These are phyloP conservation scores for Lathronympha strigana DNA, from an alignment of 2,888 invertebrate genomes.

Conservation along the genomic window DNA sequence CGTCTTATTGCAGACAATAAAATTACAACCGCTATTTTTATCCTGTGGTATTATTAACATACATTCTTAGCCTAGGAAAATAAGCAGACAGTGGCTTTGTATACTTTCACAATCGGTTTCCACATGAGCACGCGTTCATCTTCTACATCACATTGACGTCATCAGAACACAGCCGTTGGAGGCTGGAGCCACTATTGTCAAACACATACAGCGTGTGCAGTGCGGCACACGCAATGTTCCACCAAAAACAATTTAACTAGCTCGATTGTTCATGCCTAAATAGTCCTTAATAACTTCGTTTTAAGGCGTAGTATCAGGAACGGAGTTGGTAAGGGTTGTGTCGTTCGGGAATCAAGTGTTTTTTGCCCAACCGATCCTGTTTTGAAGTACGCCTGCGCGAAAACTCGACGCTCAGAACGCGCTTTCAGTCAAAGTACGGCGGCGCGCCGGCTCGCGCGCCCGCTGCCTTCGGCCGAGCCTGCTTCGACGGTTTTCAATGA, in stretches of 20 bases:
- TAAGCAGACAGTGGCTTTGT: constrained; percentile 16
- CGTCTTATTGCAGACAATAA: constrained; percentile 1
- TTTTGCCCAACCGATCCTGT: constrained; percentile 77
- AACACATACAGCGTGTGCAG: constrained; percentile 83
- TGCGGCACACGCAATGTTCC: constrained; percentile 80
- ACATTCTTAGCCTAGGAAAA: neutral
- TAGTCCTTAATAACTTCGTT: neutral
- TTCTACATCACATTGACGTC: constrained; percentile 73
- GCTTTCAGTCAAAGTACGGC: constrained; percentile 75
- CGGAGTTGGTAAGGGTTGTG: constrained; percentile 47
- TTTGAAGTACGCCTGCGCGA: constrained; percentile 74
- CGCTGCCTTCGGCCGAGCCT: constrained; percentile 78
- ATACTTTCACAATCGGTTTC: constrained; percentile 54
- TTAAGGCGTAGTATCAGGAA: constrained; percentile 46
- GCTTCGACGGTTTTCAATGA: constrained; percentile 60
- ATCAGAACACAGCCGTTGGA: constrained; percentile 73
- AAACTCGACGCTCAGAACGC: constrained; percentile 59
- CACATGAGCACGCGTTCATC: constrained; percentile 58
- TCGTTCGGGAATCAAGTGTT: constrained; percentile 48
- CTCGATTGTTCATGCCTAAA: constrained; percentile 33
- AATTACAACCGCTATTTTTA: constrained; percentile 8
- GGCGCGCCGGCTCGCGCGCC: constrained; percentile 84
- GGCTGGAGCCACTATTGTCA: constrained; percentile 76
- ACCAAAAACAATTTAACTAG: constrained; percentile 43
- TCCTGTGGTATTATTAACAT: neutral